Percentiles rank a stretch among this genome's conserved stretches.
phyloP scores from a whole-genome alignment of 1,140 invertebrate species.

The Drosophila navojoa region DNA sequence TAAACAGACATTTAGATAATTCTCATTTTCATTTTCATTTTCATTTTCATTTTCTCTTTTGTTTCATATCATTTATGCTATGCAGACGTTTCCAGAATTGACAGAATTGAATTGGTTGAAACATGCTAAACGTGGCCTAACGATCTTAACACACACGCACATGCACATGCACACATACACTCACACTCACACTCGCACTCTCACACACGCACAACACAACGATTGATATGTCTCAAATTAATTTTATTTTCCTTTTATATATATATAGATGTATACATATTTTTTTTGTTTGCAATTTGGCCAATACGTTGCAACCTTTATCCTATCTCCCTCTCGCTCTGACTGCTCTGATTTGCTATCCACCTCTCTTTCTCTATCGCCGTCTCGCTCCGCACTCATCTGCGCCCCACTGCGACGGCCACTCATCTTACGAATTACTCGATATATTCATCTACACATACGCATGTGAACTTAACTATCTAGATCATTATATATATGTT shows the following conservation, averaged over 20 bases:
- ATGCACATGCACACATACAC: constrained; percentile 4
- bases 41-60: constrained; percentile 10
- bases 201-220: constrained; percentile 32
- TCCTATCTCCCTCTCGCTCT: background rate
- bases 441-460: constrained; percentile 9
- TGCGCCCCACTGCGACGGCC: background rate
- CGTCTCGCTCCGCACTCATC: background rate
- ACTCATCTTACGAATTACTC: constrained; percentile 10
- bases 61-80: constrained; percentile 45
- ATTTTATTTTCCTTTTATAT: constrained; percentile 18
- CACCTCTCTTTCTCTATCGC: background rate
- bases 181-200: constrained; percentile 13
- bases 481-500: too few relatives aligned
- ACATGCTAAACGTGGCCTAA: constrained; percentile 1
- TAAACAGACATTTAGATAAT: constrained; percentile 10
- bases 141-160: constrained; percentile 1
- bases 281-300: constrained; percentile 1
- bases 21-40: constrained; percentile 22
- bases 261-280: background rate
- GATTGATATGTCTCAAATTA: constrained; percentile 39
- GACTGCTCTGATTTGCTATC: too few relatives aligned
- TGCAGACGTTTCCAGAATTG: constrained; percentile 35
- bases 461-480: background rate
- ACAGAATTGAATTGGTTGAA: constrained; percentile 28
- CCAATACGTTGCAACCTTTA: constrained; percentile 5